Evolutionary conservation across 2,113 vertebrate genomes (phyloP).

Genomic region (Cettia cetti): DNA sequence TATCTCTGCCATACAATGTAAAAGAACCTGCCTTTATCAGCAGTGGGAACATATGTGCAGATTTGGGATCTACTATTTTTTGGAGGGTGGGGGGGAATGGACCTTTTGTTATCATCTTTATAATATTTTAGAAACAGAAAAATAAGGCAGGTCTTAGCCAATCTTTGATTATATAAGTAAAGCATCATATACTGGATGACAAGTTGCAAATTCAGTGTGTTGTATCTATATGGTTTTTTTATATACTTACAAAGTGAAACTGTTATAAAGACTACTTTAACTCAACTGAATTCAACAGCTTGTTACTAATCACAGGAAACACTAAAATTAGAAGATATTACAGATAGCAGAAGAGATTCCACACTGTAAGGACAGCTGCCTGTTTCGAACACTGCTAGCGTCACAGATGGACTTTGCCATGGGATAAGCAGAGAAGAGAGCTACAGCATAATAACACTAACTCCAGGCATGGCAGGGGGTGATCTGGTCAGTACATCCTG

Average conservation of each 20-base stretch:
- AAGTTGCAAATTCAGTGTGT: neutral
- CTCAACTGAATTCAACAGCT: neutral
- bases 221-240: neutral
- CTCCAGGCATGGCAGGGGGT: too few species aligned
- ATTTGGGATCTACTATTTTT: neutral
- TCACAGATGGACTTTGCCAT: neutral
- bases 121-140: neutral
- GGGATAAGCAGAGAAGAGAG: neutral
- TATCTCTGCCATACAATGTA: neutral
- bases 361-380: neutral
- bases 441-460: neutral
- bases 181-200: neutral
- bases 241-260: neutral
- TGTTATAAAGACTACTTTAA: neutral
- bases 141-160: neutral
- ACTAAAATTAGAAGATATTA: neutral
- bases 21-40: neutral
- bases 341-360: neutral
- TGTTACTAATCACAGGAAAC: neutral
- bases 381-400: neutral
- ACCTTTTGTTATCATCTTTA: neutral
- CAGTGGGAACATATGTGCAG: neutral
- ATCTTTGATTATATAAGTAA: neutral
- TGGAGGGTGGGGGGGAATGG: fast-evolving
- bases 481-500: neutral